Evolutionary conservation across 2,797 vertebrate species (phyloP), one percentile per base, ranked within the genome.

Genomic region (Pyrocephalus nanus): DNA sequence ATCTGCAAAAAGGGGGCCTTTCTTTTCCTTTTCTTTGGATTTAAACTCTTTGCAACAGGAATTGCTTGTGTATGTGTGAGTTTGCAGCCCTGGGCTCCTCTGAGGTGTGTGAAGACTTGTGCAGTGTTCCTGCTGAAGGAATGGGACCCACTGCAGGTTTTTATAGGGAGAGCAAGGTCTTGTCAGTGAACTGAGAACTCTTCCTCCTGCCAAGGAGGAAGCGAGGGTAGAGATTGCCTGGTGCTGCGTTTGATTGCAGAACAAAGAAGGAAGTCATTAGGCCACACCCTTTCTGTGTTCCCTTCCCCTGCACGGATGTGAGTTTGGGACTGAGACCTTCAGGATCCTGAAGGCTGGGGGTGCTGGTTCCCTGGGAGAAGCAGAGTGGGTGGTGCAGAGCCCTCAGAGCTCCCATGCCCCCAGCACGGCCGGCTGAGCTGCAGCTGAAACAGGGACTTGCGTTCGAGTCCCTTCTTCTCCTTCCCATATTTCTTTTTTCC

Each of bases 191-290:
- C 83, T 45, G 76, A 78, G 80, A 94, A 55, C 64, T 84, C 80
- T 92, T 65, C 90, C 6, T 50, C 69, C 66, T 95, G 93, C 94
- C 93, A 82, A 90, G 93, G 79, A 92, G 95, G 95, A 95, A 95
- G 92, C 65, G 21, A 48, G 96, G 90, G 88, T 60, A 92, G 38
- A 95, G 93, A 90, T 93, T 93, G 92, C 93, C 93, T 21, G 16
- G 60, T 73, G 45, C 92, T 93, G 94, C 48, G 40, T 6, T 86
- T 81, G 96, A 93, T 93, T 95, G 95, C 93, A 90, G 95, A 95
- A 95, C 93, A 96, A 90, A 95, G 96, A 27, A 93, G 96, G 96
- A 96, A 95, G 93, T 94, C 38, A 96, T 95, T 90, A 88, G 92
- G 60, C 94, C 95, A 80, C 94, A 93, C 94, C 95, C 95, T 92